These are phyloP conservation scores for Cecidostiba fungosa DNA, from an alignment of 2,888 invertebrate genomes.

Conservation along the genomic window DNA sequence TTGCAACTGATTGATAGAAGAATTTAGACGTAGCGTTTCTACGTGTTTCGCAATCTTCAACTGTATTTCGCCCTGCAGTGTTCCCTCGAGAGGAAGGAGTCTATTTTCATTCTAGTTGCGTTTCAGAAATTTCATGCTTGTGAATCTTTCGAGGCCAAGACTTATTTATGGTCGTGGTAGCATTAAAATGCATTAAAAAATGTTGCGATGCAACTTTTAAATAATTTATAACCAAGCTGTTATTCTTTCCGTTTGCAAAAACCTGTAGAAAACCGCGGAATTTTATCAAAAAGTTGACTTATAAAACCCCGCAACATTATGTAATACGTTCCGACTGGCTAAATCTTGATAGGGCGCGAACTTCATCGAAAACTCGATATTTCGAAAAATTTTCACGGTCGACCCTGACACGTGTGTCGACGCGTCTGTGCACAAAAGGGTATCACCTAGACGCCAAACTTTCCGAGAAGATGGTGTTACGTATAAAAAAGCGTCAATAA, in stretches of 20 bases:
- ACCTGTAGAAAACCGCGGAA: background rate
- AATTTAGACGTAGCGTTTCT: background rate
- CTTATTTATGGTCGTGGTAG: conserved; percentile 1
- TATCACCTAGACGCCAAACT: background rate
- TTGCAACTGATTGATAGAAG: conserved; percentile 29
- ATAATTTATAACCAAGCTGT: background rate
- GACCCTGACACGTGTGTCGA: background rate
- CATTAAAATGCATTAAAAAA: conserved; percentile 10
- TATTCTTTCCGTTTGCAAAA: background rate
- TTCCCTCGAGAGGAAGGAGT: background rate
- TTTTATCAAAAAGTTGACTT: background rate
- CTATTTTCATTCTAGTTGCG: conserved; percentile 10
- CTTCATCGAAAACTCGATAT: conserved; percentile 24
- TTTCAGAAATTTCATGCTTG: conserved; percentile 7
- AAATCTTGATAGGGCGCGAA: conserved; percentile 15
- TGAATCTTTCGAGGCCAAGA: background rate
- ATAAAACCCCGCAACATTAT: background rate
- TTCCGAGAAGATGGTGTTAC: background rate
- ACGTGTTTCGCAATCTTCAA: background rate
- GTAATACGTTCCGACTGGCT: conserved; percentile 12
- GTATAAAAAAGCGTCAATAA: background rate
- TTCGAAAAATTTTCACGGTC: conserved; percentile 28
- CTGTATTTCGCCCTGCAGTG: background rate
- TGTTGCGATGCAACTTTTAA: background rate
- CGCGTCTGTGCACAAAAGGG: background rate